Conservation (phyloP, 1,140 invertebrate genomes). For the Cyclargus thomasi region DNA sequence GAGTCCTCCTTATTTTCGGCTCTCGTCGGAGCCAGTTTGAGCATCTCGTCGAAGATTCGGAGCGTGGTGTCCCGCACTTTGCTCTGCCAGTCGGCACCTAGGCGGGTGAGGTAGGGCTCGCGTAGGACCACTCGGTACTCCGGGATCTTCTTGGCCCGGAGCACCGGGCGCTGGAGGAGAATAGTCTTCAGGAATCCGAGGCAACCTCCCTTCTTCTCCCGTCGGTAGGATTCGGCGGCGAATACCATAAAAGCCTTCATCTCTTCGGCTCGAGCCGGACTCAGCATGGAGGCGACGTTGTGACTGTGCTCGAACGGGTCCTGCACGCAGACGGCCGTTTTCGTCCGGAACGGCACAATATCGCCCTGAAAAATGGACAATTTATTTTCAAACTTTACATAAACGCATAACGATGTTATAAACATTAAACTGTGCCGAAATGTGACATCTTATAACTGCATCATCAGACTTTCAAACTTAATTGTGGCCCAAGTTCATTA, state of each 20-base stretch:
- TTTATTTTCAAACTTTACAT: too few relatives aligned
- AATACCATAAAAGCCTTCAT: conserved; percentile 40
- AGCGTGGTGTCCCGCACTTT: conserved; percentile 32
- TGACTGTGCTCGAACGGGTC: conserved; percentile 73
- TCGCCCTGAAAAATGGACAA: conserved; percentile 4
- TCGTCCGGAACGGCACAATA: conserved; percentile 39
- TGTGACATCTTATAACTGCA: too few relatives aligned
- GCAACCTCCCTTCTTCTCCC: conserved; percentile 32
- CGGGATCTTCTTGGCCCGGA: conserved; percentile 23
- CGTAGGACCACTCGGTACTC: conserved; percentile 38
- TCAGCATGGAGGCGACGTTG: conserved; percentile 65
- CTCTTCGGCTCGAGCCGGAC: conserved; percentile 29
- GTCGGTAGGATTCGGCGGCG: conserved; percentile 41
- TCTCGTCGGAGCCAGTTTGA: conserved; percentile 34
- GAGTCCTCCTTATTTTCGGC: conserved; percentile 33
- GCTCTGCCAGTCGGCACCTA: conserved; percentile 37
- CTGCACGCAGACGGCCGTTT: conserved; percentile 66
- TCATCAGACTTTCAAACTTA: too few relatives aligned
- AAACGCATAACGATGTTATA: too few relatives aligned
- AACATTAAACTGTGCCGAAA: too few relatives aligned
- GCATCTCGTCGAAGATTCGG: conserved; percentile 40
- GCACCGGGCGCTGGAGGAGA: conserved; percentile 38
- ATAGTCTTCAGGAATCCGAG: conserved; percentile 36
- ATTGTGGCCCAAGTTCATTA: too few relatives aligned
- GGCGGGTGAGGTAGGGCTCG: not conserved